phyloP scores from a whole-genome alignment of 30 jellyfish, hydroid and myxozoan genomes.

The Chrysaora quinquecirrha region DNA sequence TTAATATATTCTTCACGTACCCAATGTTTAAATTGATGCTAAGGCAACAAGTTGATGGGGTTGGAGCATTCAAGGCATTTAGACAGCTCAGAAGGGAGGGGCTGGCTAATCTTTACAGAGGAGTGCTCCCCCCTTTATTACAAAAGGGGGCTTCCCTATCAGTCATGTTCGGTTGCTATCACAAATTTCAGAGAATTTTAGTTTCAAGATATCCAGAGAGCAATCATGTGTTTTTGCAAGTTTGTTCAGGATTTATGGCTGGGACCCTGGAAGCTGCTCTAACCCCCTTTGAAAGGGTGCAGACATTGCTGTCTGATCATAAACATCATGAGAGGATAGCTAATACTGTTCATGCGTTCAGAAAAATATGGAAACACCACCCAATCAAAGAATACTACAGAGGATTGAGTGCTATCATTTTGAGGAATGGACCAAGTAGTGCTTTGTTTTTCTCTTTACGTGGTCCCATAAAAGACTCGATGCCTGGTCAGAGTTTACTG shows the following conservation, averaged over 20 bases:
- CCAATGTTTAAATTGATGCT: constrained; percentile 95
- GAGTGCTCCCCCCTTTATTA: constrained; percentile 95
- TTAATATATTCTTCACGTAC: constrained; percentile 71
- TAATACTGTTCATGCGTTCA: constrained; percentile 86
- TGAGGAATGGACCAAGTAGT: constrained; percentile 98
- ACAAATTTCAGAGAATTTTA: constrained; percentile 65
- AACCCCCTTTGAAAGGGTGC: constrained; percentile 98
- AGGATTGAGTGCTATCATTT: constrained; percentile 90
- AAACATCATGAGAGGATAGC: constrained; percentile 75
- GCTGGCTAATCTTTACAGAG: constrained; percentile 78
- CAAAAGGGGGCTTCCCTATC: constrained; percentile 85
- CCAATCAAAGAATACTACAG: constrained; percentile 91
- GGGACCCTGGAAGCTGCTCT: constrained; percentile 90
- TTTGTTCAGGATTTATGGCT: constrained; percentile 87
- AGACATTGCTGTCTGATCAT: constrained; percentile 92
- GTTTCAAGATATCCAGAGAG: constrained; percentile 55
- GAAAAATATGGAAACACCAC: constrained; percentile 89
- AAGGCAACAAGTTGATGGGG: constrained; percentile 96
- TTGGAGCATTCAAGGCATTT: constrained; percentile 71
- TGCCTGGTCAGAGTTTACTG: constrained; percentile 60
- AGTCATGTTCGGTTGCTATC: constrained; percentile 94
- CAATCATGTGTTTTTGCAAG: constrained; percentile 40
- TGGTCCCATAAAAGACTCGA: constrained; percentile 77
- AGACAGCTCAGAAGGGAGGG: constrained; percentile 87
- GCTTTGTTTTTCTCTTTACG: constrained; percentile 89